Evolutionary conservation across 2,113 vertebrate species (phyloP).

Genomic region (Cariama cristata): DNA sequence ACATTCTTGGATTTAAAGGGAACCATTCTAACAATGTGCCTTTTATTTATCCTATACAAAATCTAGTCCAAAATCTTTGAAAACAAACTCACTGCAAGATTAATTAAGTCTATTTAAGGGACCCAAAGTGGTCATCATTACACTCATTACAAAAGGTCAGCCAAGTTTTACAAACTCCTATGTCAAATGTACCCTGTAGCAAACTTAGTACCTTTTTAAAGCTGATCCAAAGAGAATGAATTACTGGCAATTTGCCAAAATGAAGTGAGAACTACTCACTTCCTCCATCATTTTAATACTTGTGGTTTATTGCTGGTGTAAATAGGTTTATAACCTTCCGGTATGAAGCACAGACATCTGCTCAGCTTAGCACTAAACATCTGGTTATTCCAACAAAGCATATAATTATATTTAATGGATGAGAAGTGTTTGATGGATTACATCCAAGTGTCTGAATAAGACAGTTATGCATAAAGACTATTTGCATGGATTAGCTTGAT

Average conservation of each 20-base stretch:
- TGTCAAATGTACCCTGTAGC: not conserved
- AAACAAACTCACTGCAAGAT: not conserved
- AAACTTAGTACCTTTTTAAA: not conserved
- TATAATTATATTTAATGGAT: slow-evolving; percentile 80
- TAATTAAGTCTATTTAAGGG: not conserved
- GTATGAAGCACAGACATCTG: slow-evolving; percentile 73
- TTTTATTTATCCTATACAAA: not conserved
- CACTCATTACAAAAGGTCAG: slow-evolving; percentile 14
- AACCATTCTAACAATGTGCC: not conserved
- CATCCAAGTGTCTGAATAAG: slow-evolving; percentile 70
- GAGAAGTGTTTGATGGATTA: slow-evolving; percentile 73
- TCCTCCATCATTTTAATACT: slow-evolving; percentile 64
- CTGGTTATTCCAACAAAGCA: slow-evolving; percentile 79
- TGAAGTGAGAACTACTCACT: slow-evolving; percentile 34
- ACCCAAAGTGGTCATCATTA: not conserved
- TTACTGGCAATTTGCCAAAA: slow-evolving; percentile 29
- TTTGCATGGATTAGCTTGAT: slow-evolving; percentile 55
- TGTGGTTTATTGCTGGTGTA: slow-evolving; percentile 62
- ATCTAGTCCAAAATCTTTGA: not conserved
- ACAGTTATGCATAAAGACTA: slow-evolving; percentile 57
- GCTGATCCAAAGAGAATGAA: not conserved
- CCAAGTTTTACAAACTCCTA: not conserved
- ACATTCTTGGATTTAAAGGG: not conserved
- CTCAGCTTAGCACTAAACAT: slow-evolving; percentile 76
- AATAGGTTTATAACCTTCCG: slow-evolving; percentile 76